Conservation (phyloP, 2,113 vertebrate species). For the Aleadryas rufinucha region DNA sequence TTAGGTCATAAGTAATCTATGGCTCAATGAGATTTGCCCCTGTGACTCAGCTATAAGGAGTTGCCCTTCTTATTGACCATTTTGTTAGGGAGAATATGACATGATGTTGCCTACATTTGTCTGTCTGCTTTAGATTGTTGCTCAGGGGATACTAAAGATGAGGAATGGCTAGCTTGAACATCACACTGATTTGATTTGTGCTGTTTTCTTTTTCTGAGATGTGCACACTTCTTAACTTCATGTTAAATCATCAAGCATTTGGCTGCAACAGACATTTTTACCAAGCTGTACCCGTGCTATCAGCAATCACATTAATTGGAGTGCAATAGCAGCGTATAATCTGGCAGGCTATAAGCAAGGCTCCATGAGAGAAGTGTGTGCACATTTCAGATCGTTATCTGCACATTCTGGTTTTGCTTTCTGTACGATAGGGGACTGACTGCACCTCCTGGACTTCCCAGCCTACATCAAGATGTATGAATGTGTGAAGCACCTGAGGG, state of each 20-base stretch:
- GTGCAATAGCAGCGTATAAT: not conserved
- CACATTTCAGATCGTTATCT: not conserved
- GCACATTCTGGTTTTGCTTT: not conserved
- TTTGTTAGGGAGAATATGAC: not conserved
- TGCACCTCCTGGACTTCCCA: not conserved
- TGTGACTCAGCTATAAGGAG: not conserved
- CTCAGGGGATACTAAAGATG: not conserved
- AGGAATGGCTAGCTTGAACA: not conserved
- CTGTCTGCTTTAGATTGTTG: not conserved
- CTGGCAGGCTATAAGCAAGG: not conserved
- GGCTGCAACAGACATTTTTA: not conserved
- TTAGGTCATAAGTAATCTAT: not conserved
- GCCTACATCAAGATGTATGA: not conserved
- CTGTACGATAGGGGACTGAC: not conserved
- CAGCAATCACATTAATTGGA: not conserved
- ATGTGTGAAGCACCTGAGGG: not conserved
- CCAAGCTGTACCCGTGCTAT: not conserved
- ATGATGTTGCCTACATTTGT: not conserved
- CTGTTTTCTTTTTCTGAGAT: not conserved
- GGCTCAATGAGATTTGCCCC: not conserved
- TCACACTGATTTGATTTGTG: not conserved
- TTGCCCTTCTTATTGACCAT: not conserved
- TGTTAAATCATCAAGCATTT: not conserved
- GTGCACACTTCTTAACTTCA: not conserved
- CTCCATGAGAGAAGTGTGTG: not conserved